Base-by-base conservation (phyloP, 2,888 invertebrate genomes). In the Pseudoips prasinana region DNA sequence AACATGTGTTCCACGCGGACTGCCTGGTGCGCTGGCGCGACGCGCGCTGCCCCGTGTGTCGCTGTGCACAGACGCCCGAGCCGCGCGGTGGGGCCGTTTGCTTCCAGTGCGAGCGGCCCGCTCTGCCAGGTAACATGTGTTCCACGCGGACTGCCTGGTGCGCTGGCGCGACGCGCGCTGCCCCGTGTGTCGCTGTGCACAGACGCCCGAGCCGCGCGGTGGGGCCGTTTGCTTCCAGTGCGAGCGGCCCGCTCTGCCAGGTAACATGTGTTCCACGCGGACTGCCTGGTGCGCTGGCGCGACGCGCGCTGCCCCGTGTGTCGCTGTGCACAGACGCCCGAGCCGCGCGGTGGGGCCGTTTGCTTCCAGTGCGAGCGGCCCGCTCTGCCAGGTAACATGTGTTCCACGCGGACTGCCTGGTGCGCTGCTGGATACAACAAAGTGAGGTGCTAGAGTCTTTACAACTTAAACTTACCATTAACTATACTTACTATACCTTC, bases 141-240 rank as follows among this genome's bases (percentile, higher is more conserved):
- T n/a, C 2, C 6, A 18, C 6, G 94, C 97, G 6, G 94, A 94
- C 66, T 99, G 99, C 81, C 89, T 99, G 29, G 93, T 96, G 54
- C 95, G 99, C 76, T 99, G 99, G 98, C 94, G 96, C 8, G 98
- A 98, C 76, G 96, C 96, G 57, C 97, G 98, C 36, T 99, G 99
- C 75, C 99, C 99, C 0, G 98, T 99, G 36, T 99, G 99, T 77
- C 94, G 99, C 30, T 95, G 94, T 70, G 92, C 93, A 39, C 95
- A 96, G 84, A 95, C 95, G 0, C 96, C 96, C 3, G 95, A 96
- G 79, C 91, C 93, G 18, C 90, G 92, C 10, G 92, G 90, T 1
- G 92, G 92, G 46, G 94, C 93, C 49, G 81, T 89, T 34, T 96
- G 96, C 69, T 90, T 90, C n/a, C 47, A 53, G 53, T 20, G 20